Base-by-base conservation (phyloP, 2,797 vertebrate species). In the Xiphophorus birchmanni region DNA sequence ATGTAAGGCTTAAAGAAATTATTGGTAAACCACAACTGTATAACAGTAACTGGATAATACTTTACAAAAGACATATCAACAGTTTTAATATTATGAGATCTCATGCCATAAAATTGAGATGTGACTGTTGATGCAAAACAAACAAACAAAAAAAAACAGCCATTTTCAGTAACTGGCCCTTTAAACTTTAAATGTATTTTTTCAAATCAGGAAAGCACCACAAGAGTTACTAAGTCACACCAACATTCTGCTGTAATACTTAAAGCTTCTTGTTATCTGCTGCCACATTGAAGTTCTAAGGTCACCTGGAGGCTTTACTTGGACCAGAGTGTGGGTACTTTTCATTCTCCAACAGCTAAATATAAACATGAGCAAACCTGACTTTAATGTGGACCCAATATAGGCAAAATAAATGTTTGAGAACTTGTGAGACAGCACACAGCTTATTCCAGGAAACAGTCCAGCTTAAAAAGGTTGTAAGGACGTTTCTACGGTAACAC, bases 401-500 rank as follows among this genome's bases (percentile, higher is more conserved):
- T 10, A 23, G 40, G 17, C 29, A 52, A 18, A 15, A 65, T 40
- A 54, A 29, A n/a, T 9, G n/a, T 58, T 58, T 29, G 52, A 11
- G 52, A 26, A 26, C 21, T 54, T 26, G 1, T 26, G 1, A 29
- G 10, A 18, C 47, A 2, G 40, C 5, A 4, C 5, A 73, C 17
- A 45, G 9, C 40, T 63, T 60, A 54, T 26, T 26, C 35, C 1
- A 44, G 40, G 13, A 74, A n/a, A 48, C 29, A 23, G n/a, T 50
- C 29, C 1, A 44, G 2, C 2, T 47, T 32, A 26, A 26, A n/a
- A 73, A 56, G 10, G 15, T 37, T 12, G 50, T 10, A 69, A 42
- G 4, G 40, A 40, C 21, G 67, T 15, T 35, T 58, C n/a, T 58
- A 8, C 56, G 29, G 48, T 2, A n/a, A 86, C 80, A 3, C 86